Conservation (phyloP, 2,888 invertebrate genomes). For the Caenorhabditis angaria region DNA sequence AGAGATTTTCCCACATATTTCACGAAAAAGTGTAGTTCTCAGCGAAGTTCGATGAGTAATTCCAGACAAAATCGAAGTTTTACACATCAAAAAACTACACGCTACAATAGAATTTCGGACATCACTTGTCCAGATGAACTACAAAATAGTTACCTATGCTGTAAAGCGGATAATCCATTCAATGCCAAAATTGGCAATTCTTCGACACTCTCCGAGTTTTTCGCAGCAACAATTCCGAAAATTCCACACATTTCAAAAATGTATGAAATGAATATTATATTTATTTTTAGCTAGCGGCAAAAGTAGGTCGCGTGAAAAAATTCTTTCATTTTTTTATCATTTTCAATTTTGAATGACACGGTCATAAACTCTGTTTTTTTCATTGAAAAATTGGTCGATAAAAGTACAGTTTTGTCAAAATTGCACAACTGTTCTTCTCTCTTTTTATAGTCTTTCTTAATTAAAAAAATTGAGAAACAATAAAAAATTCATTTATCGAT, state of each 20-base stretch:
- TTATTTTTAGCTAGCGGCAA: too few species aligned
- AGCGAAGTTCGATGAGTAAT: too few species aligned
- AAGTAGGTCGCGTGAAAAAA: background rate
- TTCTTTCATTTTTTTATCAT: background rate
- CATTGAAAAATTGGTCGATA: background rate
- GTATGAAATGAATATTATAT: background rate
- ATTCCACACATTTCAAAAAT: slow-evolving; percentile 65
- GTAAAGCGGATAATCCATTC: slow-evolving; percentile 64
- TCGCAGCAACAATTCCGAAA: slow-evolving; percentile 60
- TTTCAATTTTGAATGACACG: background rate
- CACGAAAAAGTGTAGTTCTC: too few species aligned
- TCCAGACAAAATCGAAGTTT: too few species aligned
- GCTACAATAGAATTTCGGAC: background rate
- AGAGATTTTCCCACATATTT: background rate
- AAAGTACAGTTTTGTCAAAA: background rate
- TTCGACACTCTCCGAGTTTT: slow-evolving; percentile 43
- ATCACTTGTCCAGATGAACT: background rate
- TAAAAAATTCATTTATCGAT: background rate
- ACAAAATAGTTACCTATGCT: slow-evolving; percentile 55
- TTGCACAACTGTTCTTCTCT: background rate
- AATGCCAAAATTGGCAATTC: slow-evolving; percentile 51
- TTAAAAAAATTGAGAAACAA: background rate
- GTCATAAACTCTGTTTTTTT: slow-evolving; percentile 1
- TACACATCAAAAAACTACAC: background rate
- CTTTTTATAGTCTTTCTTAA: too few species aligned